Conservation (phyloP, 92 coral and sea anemone species). For the Muricea muricata region DNA sequence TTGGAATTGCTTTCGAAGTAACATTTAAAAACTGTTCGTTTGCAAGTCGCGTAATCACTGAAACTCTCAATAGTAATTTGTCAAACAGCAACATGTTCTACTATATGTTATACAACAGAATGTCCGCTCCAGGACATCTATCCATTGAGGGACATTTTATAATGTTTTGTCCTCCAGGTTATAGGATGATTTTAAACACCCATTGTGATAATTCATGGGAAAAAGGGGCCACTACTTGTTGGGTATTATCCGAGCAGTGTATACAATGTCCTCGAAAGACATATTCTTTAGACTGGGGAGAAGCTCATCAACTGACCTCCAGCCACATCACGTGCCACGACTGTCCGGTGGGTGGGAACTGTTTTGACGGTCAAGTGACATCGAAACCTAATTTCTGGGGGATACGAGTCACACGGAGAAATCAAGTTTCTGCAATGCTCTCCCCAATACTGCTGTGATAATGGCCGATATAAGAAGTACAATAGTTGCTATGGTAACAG, state of each 20-base stretch:
- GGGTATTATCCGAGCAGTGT: too few relatives aligned
- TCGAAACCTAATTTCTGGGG: conserved; percentile 24
- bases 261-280: too few relatives aligned
- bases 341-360: background rate
- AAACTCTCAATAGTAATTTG: background rate
- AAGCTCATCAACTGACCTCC: too few relatives aligned
- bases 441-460: conserved; percentile 25
- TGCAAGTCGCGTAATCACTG: background rate
- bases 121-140: background rate
- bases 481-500: conserved; percentile 29
- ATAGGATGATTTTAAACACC: too few relatives aligned
- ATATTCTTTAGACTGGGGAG: too few relatives aligned
- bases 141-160: background rate
- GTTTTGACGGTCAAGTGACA: background rate
- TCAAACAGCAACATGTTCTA: background rate
- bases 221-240: background rate
- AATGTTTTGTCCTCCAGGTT: background rate
- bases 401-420: background rate
- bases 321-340: background rate
- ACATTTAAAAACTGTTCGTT: too few relatives aligned
- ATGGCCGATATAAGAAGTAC: background rate
- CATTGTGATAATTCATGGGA: too few relatives aligned
- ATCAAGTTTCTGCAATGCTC: conserved; percentile 24
- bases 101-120: background rate
- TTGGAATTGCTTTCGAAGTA: background rate